These are phyloP conservation scores for Chaitophorus viminalis DNA, from an alignment of 2,888 invertebrate genomes.

Conservation along the genomic window DNA sequence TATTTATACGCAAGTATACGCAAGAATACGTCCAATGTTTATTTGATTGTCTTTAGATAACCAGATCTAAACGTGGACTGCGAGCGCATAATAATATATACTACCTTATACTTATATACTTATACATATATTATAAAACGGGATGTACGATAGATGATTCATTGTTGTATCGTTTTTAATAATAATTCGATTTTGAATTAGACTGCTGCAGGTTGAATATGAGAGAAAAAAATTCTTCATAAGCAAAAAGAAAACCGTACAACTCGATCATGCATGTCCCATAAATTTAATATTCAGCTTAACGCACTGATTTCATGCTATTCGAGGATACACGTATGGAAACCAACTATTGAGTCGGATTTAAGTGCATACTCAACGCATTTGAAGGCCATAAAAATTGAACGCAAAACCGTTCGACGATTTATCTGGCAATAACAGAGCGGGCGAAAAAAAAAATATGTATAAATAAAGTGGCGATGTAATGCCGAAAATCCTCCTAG, in stretches of 20 bases:
- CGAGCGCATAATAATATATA: not conserved
- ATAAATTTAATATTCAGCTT: not conserved
- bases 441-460: not conserved
- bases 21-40: conserved; percentile 25
- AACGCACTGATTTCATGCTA: conserved; percentile 1
- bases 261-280: not conserved
- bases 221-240: not conserved
- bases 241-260: not conserved
- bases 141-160: not conserved
- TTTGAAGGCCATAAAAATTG: conserved; percentile 36
- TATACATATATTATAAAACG: not conserved
- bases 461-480: conserved; percentile 6
- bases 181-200: not conserved
- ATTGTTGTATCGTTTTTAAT: not conserved
- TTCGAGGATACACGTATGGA: not conserved
- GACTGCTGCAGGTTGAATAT: not conserved
- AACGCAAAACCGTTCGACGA: conserved; percentile 11
- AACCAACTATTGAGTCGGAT: conserved; percentile 1
- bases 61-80: conserved; percentile 39
- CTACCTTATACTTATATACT: too few relatives aligned
- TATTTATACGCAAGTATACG: not conserved
- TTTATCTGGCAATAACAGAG: conserved; percentile 29
- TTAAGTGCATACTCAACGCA: conserved; percentile 18
- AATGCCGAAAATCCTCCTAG: conserved; percentile 30
- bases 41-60: conserved; percentile 56